Conservation (phyloP, 2,797 vertebrate genomes). For the Alca torda region DNA sequence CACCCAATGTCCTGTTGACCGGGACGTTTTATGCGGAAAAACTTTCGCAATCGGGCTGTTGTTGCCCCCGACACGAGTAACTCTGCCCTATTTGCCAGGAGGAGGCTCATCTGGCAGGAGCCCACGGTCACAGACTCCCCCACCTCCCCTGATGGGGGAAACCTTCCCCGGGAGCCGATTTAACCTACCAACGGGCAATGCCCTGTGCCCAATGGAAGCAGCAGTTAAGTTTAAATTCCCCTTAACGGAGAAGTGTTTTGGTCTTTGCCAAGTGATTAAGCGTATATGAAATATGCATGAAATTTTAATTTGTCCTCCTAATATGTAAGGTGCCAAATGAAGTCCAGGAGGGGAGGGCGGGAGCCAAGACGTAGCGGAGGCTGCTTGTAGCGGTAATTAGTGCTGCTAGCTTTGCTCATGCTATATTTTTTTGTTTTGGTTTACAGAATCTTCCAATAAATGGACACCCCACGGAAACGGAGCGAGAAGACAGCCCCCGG, state of each 20-base stretch:
- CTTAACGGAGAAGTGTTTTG: slow-evolving; percentile 28
- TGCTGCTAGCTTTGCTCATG: neutral
- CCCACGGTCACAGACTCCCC: neutral
- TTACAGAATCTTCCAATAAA: neutral
- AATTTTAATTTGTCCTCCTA: slow-evolving; percentile 49
- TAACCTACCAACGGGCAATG: neutral
- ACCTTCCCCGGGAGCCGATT: neutral
- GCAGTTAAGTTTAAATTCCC: neutral
- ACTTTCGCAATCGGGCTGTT: neutral
- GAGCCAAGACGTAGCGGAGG: neutral
- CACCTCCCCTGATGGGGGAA: neutral
- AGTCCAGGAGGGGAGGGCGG: slow-evolving; percentile 21
- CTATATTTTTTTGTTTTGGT: neutral
- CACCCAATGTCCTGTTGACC: fast-evolving
- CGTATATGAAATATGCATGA: slow-evolving; percentile 51
- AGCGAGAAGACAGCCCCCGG: neutral
- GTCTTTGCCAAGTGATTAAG: slow-evolving; percentile 47
- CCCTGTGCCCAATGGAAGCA: neutral
- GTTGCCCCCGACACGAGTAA: fast-evolving
- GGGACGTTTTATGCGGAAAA: fast-evolving
- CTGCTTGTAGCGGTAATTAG: neutral
- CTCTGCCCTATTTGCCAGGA: neutral
- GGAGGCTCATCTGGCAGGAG: fast-evolving
- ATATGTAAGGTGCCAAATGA: neutral
- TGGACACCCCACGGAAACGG: fast-evolving